A percentile compares a stretch with the other conserved stretches of the same genome.
These are phyloP conservation scores for Sinella curviseta DNA, from an alignment of 1,140 invertebrate genomes.

Conservation along the genomic window DNA sequence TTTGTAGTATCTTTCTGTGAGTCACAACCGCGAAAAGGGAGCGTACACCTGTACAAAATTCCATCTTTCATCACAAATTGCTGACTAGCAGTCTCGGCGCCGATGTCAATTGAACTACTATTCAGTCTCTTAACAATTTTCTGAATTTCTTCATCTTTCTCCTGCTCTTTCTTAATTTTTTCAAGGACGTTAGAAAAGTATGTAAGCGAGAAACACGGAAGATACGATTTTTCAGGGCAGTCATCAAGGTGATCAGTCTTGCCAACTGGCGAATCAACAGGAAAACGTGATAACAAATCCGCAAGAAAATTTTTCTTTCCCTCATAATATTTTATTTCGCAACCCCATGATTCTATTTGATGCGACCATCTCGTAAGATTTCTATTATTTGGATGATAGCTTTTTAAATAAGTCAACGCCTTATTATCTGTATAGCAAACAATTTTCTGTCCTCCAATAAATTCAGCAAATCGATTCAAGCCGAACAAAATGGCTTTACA, in stretches of 20 bases:
- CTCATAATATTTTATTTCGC: slow-evolving; percentile 49
- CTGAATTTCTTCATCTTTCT: too few species aligned
- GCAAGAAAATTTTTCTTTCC: slow-evolving; percentile 47
- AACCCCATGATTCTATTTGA: not conserved
- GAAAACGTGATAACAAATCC: slow-evolving; percentile 42
- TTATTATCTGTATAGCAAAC: slow-evolving; percentile 29
- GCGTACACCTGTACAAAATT: not conserved
- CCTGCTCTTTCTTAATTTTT: too few species aligned
- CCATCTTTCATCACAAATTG: not conserved
- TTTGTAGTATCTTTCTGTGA: not conserved
- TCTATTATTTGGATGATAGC: not conserved
- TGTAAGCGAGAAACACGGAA: not conserved
- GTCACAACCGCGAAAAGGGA: not conserved
- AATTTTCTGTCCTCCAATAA: slow-evolving; percentile 32
- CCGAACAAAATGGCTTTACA: too few species aligned
- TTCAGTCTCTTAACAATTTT: too few species aligned
- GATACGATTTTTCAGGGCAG: not conserved
- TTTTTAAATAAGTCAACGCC: slow-evolving; percentile 8
- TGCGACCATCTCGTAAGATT: not conserved
- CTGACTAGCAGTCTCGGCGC: not conserved
- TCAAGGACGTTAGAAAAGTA: not conserved
- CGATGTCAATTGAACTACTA: not conserved
- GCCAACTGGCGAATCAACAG: not conserved
- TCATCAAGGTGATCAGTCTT: slow-evolving; percentile 26
- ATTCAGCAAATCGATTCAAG: slow-evolving; percentile 24